Conservation (phyloP, 1,140 invertebrate species). For the Leptinotarsa undecemlineata region DNA sequence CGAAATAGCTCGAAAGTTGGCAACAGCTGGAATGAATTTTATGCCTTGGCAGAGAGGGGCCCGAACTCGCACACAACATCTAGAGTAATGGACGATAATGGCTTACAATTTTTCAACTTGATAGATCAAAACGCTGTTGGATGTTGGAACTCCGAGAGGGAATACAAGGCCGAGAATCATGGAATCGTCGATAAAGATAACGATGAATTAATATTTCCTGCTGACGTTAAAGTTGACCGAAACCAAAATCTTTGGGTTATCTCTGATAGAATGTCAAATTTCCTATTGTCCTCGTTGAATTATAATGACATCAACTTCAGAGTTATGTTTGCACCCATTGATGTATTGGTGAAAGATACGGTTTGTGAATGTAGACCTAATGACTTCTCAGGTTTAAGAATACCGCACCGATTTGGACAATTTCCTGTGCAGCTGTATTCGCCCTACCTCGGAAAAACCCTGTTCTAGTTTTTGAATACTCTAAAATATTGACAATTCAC, state of each 20-base stretch:
- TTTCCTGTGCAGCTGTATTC: too few relatives aligned
- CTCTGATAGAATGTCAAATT: constrained; percentile 79
- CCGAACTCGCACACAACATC: constrained; percentile 70
- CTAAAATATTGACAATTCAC: too few relatives aligned
- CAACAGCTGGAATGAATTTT: constrained; percentile 74
- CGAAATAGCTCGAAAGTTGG: constrained; percentile 67
- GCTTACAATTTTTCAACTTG: constrained; percentile 75
- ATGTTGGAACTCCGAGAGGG: constrained; percentile 74
- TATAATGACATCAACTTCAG: constrained; percentile 79
- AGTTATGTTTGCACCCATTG: constrained; percentile 69
- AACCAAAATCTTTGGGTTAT: constrained; percentile 74
- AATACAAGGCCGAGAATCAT: constrained; percentile 69
- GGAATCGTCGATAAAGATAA: constrained; percentile 74
- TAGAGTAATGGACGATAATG: constrained; percentile 71
- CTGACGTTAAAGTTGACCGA: constrained; percentile 75
- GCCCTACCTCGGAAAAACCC: too few relatives aligned
- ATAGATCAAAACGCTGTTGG: constrained; percentile 80
- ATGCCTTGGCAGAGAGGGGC: constrained; percentile 68
- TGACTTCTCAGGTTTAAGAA: too few relatives aligned
- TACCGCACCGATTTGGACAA: too few relatives aligned
- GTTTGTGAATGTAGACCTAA: constrained; percentile 60
- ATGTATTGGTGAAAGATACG: constrained; percentile 68
- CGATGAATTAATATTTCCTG: constrained; percentile 74
- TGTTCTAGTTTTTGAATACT: too few relatives aligned
- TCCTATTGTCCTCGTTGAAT: constrained; percentile 70